Evolutionary conservation across 2,888 invertebrate genomes (phyloP), one percentile per base, ranked within the genome.

Genomic region (Lasioglossum figueresi): DNA sequence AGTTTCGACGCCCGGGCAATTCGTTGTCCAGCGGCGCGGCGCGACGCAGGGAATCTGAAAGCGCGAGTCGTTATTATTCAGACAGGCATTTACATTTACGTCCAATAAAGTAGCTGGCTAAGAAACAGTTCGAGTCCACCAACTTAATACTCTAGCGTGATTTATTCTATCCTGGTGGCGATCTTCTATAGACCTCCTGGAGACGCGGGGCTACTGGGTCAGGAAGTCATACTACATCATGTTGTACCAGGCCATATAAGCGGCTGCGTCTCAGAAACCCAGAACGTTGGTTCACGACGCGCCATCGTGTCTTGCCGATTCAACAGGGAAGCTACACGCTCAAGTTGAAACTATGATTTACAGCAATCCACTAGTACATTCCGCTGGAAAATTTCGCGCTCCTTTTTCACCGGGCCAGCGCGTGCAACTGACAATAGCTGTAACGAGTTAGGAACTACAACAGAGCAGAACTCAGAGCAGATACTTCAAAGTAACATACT

Each of bases 201-300:
- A 88, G 86, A 88, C 83, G 88, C 84, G 90, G 90, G 91, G 92
- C 90, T 92, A 92, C 89, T 92, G 88, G 92, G 92, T 92, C 91
- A 93, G 83, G 86, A 88, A 92, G 90, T 88, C 91, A 56, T 85
- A 52, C 71, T 78, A 56, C 63, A 59, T 80, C 77, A 75, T 78
- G 45, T 56, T 80, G n/a, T 59, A 78, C 63, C 74, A 63, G 71
- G 52, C 82, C 79, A 70, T 72, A 78, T 75, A 81, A 82, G 87
- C 78, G 82, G 74, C 66, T 59, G 74, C 71, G 81, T 72, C 75
- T 80, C 79, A 68, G 77, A 82, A 80, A 80, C 83, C 83, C 82
- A 82, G 82, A 82, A 84, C 74, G 76, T 52, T 66, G 43, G 63
- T 59, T 56, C 79, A 77, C 85, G 82, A 79, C 37, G 52, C 37